Evolutionary conservation across 2,113 vertebrate species (phyloP).

Genomic region (Pelvicachromis taeniatus): DNA sequence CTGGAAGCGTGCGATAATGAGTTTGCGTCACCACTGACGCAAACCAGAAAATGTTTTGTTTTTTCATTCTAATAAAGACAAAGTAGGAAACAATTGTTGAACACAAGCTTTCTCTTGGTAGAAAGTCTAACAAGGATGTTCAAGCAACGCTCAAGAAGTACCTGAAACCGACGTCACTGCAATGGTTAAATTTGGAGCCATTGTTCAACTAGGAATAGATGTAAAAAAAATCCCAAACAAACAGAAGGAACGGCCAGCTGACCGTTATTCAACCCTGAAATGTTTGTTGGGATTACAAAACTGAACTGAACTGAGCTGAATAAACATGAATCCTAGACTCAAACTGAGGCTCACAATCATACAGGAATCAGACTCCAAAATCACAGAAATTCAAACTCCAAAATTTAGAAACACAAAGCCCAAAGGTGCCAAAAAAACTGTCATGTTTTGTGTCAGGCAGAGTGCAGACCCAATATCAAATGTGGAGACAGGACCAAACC

Average conservation of each 20-base stretch:
- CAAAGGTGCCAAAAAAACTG: not conserved
- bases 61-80: not conserved
- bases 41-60: not conserved
- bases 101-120: not conserved
- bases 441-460: not conserved
- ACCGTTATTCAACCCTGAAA: not conserved
- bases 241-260: accelerated
- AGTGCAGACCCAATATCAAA: not conserved
- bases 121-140: not conserved
- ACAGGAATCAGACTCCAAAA: not conserved
- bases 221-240: not conserved
- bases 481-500: not conserved
- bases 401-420: not conserved
- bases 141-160: not conserved
- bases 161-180: accelerated
- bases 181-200: not conserved
- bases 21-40: not conserved
- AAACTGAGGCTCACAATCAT: not conserved
- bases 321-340: not conserved
- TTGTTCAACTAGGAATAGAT: not conserved
- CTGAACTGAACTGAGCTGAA: not conserved
- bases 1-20: not conserved
- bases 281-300: not conserved
- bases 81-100: not conserved
- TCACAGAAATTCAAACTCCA: not conserved